Evolutionary conservation across 2,797 vertebrate species (phyloP).

Genomic region (Cynodonichthys magdalenae): DNA sequence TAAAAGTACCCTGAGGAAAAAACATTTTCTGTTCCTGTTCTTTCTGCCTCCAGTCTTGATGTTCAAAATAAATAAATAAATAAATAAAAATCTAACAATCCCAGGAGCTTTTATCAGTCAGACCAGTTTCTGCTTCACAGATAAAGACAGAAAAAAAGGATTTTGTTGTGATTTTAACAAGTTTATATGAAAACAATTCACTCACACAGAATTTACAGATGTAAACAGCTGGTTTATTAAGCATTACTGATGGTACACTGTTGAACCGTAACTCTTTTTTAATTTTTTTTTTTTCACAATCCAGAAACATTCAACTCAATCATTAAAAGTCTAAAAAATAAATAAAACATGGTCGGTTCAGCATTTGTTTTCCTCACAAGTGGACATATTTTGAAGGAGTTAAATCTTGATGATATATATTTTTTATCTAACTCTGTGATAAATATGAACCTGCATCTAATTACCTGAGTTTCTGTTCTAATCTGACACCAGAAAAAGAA

Average conservation of each 20-base stretch:
- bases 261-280: conserved; percentile 4
- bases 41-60: not conserved
- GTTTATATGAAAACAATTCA: not conserved
- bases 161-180: not conserved
- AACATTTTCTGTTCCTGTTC: no score
- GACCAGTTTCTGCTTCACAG: no score
- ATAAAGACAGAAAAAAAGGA: not conserved
- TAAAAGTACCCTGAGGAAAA: not conserved
- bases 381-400: not conserved
- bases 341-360: not conserved
- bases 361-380: not conserved
- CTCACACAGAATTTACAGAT: conserved; percentile 7
- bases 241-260: conserved; percentile 25
- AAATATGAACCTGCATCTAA: not conserved
- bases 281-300: not conserved
- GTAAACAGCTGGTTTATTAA: conserved; percentile 54
- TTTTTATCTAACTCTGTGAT: not conserved
- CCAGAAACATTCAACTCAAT: not conserved
- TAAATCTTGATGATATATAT: not conserved
- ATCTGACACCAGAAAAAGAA: conserved; percentile 8
- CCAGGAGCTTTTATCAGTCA: no score
- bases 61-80: no score
- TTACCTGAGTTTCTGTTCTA: not conserved
- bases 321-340: not conserved
- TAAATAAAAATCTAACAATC: no score